Evolutionary conservation across 1,140 invertebrate genomes (phyloP).

Genomic region (Condylostylus longicornis): DNA sequence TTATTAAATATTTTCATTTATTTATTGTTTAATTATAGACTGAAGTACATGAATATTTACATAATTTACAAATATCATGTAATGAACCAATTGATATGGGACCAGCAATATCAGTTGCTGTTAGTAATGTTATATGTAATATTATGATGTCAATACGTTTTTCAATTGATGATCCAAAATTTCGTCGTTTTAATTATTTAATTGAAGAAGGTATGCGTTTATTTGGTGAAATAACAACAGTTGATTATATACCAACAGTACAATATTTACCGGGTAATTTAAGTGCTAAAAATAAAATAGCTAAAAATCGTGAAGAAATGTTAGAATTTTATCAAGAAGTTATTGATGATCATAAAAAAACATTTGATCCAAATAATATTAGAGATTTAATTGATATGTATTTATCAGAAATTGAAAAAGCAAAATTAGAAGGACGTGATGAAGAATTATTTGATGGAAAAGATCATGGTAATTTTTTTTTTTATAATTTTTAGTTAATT

Average conservation of each 20-base stretch:
- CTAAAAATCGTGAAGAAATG: slow-evolving; percentile 70
- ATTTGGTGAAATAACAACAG: slow-evolving; percentile 64
- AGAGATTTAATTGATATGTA: slow-evolving; percentile 80
- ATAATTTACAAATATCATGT: slow-evolving; percentile 40
- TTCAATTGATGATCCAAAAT: slow-evolving; percentile 54
- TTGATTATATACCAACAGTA: slow-evolving; percentile 41
- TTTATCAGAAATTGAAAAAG: slow-evolving; percentile 66
- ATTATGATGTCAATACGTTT: slow-evolving; percentile 81
- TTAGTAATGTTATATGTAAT: slow-evolving; percentile 83
- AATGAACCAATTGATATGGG: slow-evolving; percentile 53
- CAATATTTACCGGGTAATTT: slow-evolving; percentile 61
- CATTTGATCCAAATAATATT: slow-evolving; percentile 57
- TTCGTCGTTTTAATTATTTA: slow-evolving; percentile 60
- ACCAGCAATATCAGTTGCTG: slow-evolving; percentile 55
- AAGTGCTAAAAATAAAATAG: slow-evolving; percentile 55
- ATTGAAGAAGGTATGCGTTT: slow-evolving; percentile 81
- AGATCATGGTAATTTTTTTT: slow-evolving; percentile 29
- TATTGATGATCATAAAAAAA: slow-evolving; percentile 60
- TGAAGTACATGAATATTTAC: slow-evolving; percentile 61
- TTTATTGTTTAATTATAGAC: slow-evolving; percentile 34
- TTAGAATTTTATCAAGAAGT: slow-evolving; percentile 66
- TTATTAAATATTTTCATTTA: not conserved
- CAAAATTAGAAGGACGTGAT: slow-evolving; percentile 53
- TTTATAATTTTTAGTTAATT: slow-evolving; percentile 4
- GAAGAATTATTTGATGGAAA: slow-evolving; percentile 63